Evolutionary conservation across 2,888 invertebrate genomes (phyloP), one percentile per base, ranked within the genome.

Genomic region (Halictus quadricinctus): DNA sequence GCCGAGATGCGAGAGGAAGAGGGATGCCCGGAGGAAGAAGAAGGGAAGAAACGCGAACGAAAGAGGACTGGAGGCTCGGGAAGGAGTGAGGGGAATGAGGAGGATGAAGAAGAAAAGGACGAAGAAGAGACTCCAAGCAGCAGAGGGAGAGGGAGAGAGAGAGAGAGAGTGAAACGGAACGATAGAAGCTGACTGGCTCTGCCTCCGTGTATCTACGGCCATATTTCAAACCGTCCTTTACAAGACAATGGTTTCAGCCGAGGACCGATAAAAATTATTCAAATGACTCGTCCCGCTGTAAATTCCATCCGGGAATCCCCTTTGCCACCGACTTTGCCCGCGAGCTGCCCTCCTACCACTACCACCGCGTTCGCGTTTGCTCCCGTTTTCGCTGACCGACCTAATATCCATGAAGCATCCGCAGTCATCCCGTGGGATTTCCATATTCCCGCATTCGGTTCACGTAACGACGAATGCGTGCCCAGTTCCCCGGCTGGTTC

Each of bases 201-300:
- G 83, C 88, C 90, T 87, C 87, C 91, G 89, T 91, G 91, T 93
- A 93, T 93, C 93, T 92, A 82, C 89, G 89, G 91, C 91, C 88
- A 93, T 93, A 93, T 93, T 93, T 93, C 91, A 93, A 89, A 76
- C 88, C 90, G 91, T 91, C 90, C 91, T 92, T 93, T 92, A 93
- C 93, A 93, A 93, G 93, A 93, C 93, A 93, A 93, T 93, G 93
- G 92, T 93, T 93, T 93, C 93, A 93, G 89, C 90, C 92, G 90
- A 90, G 89, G 88, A 89, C 91, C 92, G 93, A 93, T 92, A 93
- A 93, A 93, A 93, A 93, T 93, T 93, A 93, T 93, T 93, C 92
- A 92, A 93, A 93, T 92, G 91, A 91, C 89, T 88, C 82, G 86
- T 78, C 87, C 84, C 88, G 86, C 88, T 91, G 91, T 91, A 91